phyloP scores from a whole-genome alignment of 1,140 invertebrate genomes.

The Achroia grisella region DNA sequence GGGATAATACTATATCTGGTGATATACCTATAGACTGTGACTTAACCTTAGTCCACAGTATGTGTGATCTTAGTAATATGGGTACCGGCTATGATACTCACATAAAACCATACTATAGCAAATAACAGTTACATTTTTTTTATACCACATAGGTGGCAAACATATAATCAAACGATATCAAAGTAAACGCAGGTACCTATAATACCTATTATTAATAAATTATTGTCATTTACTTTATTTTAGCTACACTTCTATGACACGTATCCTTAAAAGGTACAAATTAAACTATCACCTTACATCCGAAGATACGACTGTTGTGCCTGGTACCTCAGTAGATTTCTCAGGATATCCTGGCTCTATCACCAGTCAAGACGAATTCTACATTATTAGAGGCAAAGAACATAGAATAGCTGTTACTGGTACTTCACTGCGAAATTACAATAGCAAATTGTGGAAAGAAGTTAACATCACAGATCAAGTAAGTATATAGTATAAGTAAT shows the following conservation, averaged over 20 bases:
- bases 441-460: conserved; percentile 70
- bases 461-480: conserved; percentile 71
- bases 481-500: conserved; percentile 10
- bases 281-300: conserved; percentile 82
- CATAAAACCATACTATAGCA: too few species aligned
- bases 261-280: conserved; percentile 92
- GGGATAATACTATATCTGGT: too few species aligned
- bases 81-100: too few species aligned
- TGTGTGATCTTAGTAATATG: too few species aligned
- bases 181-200: too few species aligned
- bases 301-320: conserved; percentile 75
- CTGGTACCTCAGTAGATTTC: conserved; percentile 83
- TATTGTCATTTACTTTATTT: conserved; percentile 10
- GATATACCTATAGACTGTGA: too few species aligned
- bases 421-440: conserved; percentile 74
- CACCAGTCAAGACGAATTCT: conserved; percentile 92
- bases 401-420: conserved; percentile 75
- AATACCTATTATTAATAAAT: too few species aligned
- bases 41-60: too few species aligned
- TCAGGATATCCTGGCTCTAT: conserved; percentile 92
- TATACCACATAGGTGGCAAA: too few species aligned
- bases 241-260: conserved; percentile 87
- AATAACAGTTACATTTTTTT: too few species aligned
- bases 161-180: too few species aligned
- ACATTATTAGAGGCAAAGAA: conserved; percentile 74